Evolutionary conservation across 2,113 vertebrate genomes (phyloP).

Genomic region (Oryzias javanicus): DNA sequence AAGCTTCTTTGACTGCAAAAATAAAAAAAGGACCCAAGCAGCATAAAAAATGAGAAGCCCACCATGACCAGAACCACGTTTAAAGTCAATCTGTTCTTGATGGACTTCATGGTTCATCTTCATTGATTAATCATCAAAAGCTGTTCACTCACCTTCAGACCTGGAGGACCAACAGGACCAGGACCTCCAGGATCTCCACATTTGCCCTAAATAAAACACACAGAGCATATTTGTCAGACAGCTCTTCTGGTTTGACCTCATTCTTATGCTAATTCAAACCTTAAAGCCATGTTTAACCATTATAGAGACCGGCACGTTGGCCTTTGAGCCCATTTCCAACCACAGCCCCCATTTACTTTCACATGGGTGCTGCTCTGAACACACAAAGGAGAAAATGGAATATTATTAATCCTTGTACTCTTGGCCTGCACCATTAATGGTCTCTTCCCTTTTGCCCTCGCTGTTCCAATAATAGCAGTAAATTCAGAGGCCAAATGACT

Average conservation of each 20-base stretch:
- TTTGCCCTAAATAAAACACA: slow-evolving; percentile 54
- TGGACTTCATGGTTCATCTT: no score
- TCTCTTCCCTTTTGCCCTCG: slow-evolving; percentile 12
- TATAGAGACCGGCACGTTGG: slow-evolving; percentile 4
- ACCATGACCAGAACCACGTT: no score
- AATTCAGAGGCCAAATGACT: slow-evolving; percentile 2
- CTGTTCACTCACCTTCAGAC: slow-evolving; percentile 61
- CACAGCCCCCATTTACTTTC: slow-evolving; percentile 19
- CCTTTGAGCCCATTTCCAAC: slow-evolving; percentile 1
- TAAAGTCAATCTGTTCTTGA: no score
- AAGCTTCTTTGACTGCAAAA: no score
- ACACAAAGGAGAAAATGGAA: slow-evolving; percentile 10
- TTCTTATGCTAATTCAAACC: background rate
- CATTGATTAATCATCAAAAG: background rate
- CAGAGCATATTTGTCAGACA: background rate
- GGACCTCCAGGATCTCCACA: slow-evolving; percentile 58
- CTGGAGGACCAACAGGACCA: slow-evolving; percentile 58
- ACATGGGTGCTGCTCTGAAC: background rate
- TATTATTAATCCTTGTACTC: slow-evolving; percentile 35
- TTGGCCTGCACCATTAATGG: slow-evolving; percentile 10
- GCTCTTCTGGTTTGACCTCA: slow-evolving; percentile 3
- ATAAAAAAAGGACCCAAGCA: no score
- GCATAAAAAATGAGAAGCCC: no score
- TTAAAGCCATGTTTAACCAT: background rate
- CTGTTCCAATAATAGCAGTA: slow-evolving; percentile 3